Percentiles rank a stretch among this genome's conserved stretches.
These are phyloP conservation scores for Orbicella faveolata DNA, from an alignment of 64 coral and sea anemone species.

Conservation along the genomic window DNA sequence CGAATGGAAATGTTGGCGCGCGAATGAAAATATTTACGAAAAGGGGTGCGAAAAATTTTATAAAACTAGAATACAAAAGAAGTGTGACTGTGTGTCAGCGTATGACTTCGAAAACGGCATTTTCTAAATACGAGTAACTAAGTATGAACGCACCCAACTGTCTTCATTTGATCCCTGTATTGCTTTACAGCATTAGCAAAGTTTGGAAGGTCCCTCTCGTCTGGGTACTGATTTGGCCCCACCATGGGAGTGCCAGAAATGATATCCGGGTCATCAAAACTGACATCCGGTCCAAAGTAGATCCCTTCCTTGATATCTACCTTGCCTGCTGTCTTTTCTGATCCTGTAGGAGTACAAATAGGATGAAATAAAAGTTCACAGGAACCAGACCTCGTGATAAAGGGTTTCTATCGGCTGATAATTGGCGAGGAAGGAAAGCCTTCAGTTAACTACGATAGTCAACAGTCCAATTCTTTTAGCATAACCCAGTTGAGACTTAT, in stretches of 20 bases:
- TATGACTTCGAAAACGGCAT: too few species aligned
- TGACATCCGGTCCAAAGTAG: slow-evolving; percentile 23
- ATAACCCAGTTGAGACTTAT: too few species aligned
- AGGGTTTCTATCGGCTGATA: too few species aligned
- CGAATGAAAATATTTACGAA: too few species aligned
- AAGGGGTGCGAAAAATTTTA: too few species aligned
- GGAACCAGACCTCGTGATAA: too few species aligned
- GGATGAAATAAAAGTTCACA: too few species aligned
- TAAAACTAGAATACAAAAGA: too few species aligned
- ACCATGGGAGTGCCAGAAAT: slow-evolving; percentile 16
- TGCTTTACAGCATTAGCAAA: slow-evolving; percentile 1
- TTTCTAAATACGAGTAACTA: neutral
- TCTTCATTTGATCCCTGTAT: slow-evolving; percentile 22
- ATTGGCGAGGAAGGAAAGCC: too few species aligned
- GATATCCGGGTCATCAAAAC: slow-evolving; percentile 1
- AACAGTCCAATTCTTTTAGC: neutral
- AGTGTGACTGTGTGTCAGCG: too few species aligned
- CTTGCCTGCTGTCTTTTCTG: slow-evolving; percentile 14
- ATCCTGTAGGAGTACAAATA: neutral
- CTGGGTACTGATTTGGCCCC: slow-evolving; percentile 32
- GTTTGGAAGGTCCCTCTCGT: neutral
- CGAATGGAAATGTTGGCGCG: too few species aligned
- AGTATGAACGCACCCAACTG: slow-evolving; percentile 18
- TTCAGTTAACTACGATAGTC: neutral
- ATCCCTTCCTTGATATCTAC: slow-evolving; percentile 49